Percentiles rank a stretch among this genome's conserved stretches.
Conservation (phyloP, 2,797 vertebrate genomes). For the Otolemur crassicaudatus region DNA sequence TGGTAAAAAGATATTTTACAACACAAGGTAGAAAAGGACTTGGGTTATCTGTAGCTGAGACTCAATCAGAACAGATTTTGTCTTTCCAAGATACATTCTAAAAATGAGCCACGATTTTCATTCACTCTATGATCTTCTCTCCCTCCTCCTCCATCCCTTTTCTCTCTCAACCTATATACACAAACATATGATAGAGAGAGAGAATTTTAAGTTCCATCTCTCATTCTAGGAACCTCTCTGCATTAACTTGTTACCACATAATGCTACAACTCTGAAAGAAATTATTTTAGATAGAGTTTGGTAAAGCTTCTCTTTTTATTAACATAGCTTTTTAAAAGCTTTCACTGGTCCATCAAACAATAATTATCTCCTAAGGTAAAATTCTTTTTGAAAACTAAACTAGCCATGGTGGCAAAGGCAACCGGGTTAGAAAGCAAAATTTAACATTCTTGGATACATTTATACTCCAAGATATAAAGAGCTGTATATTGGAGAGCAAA, state of each 20-base stretch:
- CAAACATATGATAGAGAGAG: not conserved
- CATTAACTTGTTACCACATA: not conserved
- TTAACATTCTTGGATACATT: not conserved
- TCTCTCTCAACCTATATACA: not conserved
- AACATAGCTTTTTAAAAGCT: not conserved
- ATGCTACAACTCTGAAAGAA: not conserved
- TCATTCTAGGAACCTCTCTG: not conserved
- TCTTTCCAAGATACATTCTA: not conserved
- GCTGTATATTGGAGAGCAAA: not conserved
- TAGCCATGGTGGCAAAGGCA: not conserved
- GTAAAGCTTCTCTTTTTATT: not conserved
- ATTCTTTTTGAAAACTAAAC: constrained; percentile 5
- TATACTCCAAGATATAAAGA: not conserved
- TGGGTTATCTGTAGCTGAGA: not conserved
- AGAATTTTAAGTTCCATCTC: not conserved
- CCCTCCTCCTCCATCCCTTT: not conserved
- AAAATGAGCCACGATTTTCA: not conserved
- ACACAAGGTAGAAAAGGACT: not conserved
- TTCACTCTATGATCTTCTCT: not conserved
- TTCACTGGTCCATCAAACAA: not conserved
- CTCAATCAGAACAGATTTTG: not conserved
- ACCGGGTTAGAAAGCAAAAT: not conserved
- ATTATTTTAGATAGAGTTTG: not conserved
- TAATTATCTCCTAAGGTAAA: not conserved
- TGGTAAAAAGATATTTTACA: not conserved